Base-by-base conservation (phyloP, 2,888 invertebrate genomes). In the Prostheceraeus crozeri region DNA sequence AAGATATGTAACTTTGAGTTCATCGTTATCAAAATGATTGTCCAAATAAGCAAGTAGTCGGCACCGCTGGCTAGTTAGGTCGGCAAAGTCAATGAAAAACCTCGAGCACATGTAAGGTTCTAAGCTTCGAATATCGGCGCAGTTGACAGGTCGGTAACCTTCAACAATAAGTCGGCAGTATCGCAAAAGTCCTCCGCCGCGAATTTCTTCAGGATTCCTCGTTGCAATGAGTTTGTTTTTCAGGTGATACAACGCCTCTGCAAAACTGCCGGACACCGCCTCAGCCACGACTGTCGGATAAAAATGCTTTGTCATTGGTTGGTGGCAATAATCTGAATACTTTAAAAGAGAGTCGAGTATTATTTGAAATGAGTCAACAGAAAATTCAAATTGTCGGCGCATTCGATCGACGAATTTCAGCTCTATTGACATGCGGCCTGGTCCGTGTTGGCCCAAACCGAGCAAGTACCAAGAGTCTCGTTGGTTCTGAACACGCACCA, bases 101-200 rank as follows among this genome's bases (percentile, higher is more conserved):
- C 98, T 83, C 68, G 96, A 96, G 83, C 96, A 98, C 98, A 98
- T 99, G 82, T 98, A 98, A 66, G 91, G 85, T 81, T 98, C 94
- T 71, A 96, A 82, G 59, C 84, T 86, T 76, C 90, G 88, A 72
- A 94, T 77, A 78, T 87, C 85, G 54, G 73, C 70, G 72, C 88
- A 87, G 21, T 85, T 83, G 64, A 89, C 88, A 52, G 96, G 84
- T 69, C 85, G 83, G 81, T 94, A 98, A 73, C 86, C 88, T 75
- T 89, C 85, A 58, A 91, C 91, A 69, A 98, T 82, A 70, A 99
- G 83, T 76, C 91, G 90, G 81, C 96, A 98, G 80, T 98, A 99
- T 79, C 99, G 98, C 68, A 99, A 83, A 65, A 98, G 81, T 8
- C 98, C 98, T 27, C 98, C 98, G 61, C 98, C 98, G 62, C 98